These are phyloP conservation scores for Seira ritae DNA, from an alignment of 2,888 invertebrate genomes.

Conservation along the genomic window DNA sequence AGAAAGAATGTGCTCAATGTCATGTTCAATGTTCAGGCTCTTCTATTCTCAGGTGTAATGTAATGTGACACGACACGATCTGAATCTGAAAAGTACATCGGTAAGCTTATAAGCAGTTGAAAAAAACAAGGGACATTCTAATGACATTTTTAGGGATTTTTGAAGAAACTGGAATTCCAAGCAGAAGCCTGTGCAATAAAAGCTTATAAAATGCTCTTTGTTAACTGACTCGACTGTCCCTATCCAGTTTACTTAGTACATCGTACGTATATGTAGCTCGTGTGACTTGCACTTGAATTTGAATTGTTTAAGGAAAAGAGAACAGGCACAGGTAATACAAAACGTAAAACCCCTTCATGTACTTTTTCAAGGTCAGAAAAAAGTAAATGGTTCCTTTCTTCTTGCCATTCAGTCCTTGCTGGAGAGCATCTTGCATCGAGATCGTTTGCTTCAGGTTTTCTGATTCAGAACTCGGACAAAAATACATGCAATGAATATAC, in stretches of 20 bases:
- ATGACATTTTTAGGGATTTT: background rate
- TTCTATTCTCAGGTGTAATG: conserved; percentile 4
- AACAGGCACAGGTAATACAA: background rate
- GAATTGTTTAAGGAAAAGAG: background rate
- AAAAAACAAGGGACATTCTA: background rate
- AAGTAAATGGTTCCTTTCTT: background rate
- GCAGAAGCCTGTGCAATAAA: background rate
- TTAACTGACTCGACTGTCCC: background rate
- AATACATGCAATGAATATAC: background rate
- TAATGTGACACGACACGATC: background rate
- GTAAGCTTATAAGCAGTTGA: background rate
- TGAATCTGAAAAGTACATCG: background rate
- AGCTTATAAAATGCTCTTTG: conserved; percentile 6
- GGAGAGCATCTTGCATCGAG: background rate
- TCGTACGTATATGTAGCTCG: no score
- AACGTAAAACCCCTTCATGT: conserved; percentile 19
- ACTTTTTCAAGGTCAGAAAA: conserved; percentile 18
- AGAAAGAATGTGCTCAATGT: conserved; percentile 21
- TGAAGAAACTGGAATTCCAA: background rate
- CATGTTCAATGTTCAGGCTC: background rate
- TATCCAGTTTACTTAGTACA: no score
- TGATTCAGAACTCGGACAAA: background rate
- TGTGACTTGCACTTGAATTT: background rate
- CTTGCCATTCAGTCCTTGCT: background rate
- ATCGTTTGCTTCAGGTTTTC: background rate